Base-by-base conservation (phyloP, 1,140 invertebrate species). In the Sarcophaga bullata region DNA sequence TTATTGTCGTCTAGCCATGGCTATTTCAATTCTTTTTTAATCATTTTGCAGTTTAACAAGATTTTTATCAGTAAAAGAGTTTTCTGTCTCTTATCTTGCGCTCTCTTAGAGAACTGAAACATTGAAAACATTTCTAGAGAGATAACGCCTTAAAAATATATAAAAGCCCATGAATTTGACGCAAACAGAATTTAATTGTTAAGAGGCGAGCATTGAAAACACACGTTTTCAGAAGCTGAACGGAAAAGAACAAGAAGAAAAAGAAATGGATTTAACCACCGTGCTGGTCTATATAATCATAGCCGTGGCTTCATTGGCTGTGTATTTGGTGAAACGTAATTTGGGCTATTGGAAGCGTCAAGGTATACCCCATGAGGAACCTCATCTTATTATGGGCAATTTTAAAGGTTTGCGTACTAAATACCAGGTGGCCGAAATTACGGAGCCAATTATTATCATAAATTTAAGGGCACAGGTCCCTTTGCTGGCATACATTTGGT, bases 291-390 rank as follows among this genome's bases (percentile, higher is more conserved):
- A 78, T 19, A 4, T 78, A 4, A 49, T 78, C 15, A 81, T 58
- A 7, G 80, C 54, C 10, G 5, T 86, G 6, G 84, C 80, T n/a
- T 54, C 87, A 9, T 46, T 82, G 10, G 83, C 86, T 17, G 84
- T 80, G 0, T 85, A 84, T 78, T 6, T 87, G 0, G 6, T 86
- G 13, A 72, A 87, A 75, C 82, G 84, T 8, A 86, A 87, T 58
- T 19, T 86, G 17, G 85, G 75, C n/a, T 89, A 89, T 84, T 92
- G 91, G 91, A 86, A 86, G 72, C 84, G 80, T 17, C 89, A 87
- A 8, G 90, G 90, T 6, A 86, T 92, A 8, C 87, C 88, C 0
- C 89, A 91, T 68, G 85, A 91, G 3, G 25, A 84, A 8, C 90
- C 90, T 0, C 85, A 85, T 80, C 78, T 89, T 0, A 25, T 89